Conservation (phyloP, 2,888 invertebrate genomes). For the Coenonympha glycerion region DNA sequence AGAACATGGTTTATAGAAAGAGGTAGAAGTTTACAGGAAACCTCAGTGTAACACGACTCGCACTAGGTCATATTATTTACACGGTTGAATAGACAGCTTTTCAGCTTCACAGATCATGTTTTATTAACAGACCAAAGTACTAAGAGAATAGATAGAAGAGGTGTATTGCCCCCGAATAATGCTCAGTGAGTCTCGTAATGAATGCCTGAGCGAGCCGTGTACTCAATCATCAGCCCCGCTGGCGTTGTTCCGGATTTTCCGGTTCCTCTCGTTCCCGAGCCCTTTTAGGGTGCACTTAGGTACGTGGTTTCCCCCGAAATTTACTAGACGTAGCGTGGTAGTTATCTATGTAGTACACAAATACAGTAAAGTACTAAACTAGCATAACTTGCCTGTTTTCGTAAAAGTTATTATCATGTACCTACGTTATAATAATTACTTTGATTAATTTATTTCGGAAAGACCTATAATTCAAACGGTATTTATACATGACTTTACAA, state of each 20-base stretch:
- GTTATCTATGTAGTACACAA: background rate
- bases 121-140: no score
- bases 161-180: background rate
- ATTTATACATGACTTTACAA: no score
- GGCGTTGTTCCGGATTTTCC: conserved; percentile 20
- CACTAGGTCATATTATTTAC: no score
- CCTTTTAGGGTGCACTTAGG: conserved; percentile 13
- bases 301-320: conserved; percentile 15
- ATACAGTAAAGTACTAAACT: background rate
- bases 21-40: no score
- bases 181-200: conserved; percentile 10
- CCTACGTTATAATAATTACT: no score
- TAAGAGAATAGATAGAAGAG: background rate
- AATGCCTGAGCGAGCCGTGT: conserved; percentile 7
- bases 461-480: no score
- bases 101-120: background rate
- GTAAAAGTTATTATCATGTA: no score
- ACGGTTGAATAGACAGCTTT: background rate
- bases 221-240: conserved; percentile 21
- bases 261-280: conserved; percentile 11
- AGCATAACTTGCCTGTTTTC: no score
- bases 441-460: no score
- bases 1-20: no score
- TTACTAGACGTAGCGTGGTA: conserved; percentile 2
- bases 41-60: no score